Base-by-base conservation (phyloP, 2,888 invertebrate genomes). In the Anagyrus pseudococci region DNA sequence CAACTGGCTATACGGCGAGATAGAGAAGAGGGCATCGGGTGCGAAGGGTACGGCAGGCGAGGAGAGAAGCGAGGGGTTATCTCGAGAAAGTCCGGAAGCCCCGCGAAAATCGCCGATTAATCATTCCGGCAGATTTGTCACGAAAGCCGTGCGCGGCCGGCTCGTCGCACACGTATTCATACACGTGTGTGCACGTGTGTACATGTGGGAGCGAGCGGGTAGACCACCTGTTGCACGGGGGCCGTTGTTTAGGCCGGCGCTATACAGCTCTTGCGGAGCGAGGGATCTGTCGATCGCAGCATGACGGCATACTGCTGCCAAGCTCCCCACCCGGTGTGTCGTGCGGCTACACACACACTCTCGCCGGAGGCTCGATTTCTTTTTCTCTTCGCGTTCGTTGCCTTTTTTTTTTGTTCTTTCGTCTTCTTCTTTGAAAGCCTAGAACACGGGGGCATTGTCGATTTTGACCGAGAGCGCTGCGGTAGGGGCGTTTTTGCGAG, bases 151-250 rank as follows among this genome's bases (percentile, higher is more conserved):
- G 8, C 8, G 15, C 33, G 33, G 33, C 33, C 33, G 10, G 4
- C 15, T 10, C 44, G 22, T 44, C 13, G 13, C 13, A 44, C 22
- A 20, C 22, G 7, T 4, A 19, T 44, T 2, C n/a, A 13, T 6
- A 17, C n/a, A 17, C 19, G 4, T 4, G 19, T 1, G 29, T 8
- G 25, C 25, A 26, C 25, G 17, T 8, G 20, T n/a, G 20, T n/a
- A n/a, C n/a, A n/a, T n/a, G n/a, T n/a, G n/a, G n/a, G n/a, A n/a
- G n/a, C n/a, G n/a, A n/a, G 13, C 15, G 20, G 37, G 1, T 10
- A 22, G 43, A 53, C 54, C 58, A 63, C 62, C 58, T 63, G 62
- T 58, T 63, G 62, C 25, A 48, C 22, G 4, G n/a, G n/a, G n/a
- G 13, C 4, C 33, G 23, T 37, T 37, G 33, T 37, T 37, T 37